Evolutionary conservation across 1,140 invertebrate species (phyloP), one percentile per base, ranked within the genome.

Genomic region (Globodera rostochiensis): DNA sequence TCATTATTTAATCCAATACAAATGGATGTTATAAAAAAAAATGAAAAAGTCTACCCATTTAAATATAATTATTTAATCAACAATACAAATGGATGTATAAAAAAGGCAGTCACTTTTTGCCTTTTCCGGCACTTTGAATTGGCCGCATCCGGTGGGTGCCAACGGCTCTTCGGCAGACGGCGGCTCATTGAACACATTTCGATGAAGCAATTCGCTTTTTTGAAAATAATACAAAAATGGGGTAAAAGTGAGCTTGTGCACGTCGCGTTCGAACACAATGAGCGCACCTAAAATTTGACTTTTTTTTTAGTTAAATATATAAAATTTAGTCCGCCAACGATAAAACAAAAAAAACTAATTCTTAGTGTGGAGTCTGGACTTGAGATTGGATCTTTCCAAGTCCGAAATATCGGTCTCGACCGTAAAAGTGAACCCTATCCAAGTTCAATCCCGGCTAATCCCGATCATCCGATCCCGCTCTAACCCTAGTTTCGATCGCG

Each of bases 81-180:
- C 25, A 25, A 25, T 25, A 25, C 25, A 25, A 25, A 25, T 25
- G 25, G 0, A 47, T 71, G 6, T 36, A 36, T 36, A 71, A 71
- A 45, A 47, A 45, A 11, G 25, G 19, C 25, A 36, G 36, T n/a
- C 6, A 45, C 25, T 71, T 36, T 71, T 71, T 47, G 46, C 25
- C 69, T 21, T 19, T 71, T 71, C 7, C 25, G 69, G 69, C 69
- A 71, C 25, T 71, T 71, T 71, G 25, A 71, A 71, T 71, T 36
- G 25, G 69, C 69, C 69, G 19, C 69, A 71, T 45, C 8, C 46
- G 21, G 19, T 15, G 5, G 46, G 69, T 11, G 69, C 25, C 25
- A 71, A 47, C 9, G 4, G 25, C 19, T 71, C 19, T 9, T 71
- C 25, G 69, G 19, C 69, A 5, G 67, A 69, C n/a, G 46, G 25